These are phyloP conservation scores for Staurois parvus DNA, from an alignment of 2,797 vertebrate species.

Conservation along the genomic window DNA sequence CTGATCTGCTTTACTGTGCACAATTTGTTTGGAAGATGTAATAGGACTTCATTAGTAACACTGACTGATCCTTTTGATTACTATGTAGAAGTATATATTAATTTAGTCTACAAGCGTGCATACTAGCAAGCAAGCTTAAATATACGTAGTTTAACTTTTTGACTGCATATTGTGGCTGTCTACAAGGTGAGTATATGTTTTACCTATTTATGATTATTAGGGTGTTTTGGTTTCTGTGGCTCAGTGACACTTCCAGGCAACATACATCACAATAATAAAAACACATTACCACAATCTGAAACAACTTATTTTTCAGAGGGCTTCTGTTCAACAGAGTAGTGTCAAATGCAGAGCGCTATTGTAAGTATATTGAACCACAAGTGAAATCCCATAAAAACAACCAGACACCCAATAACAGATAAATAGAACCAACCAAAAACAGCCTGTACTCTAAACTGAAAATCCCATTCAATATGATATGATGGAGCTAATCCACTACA, in stretches of 20 bases:
- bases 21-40: too few relatives aligned
- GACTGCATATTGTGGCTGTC: neutral
- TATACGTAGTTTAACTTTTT: too few relatives aligned
- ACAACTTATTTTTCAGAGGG: neutral
- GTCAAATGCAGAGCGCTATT: neutral
- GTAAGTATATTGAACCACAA: neutral
- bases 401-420: neutral
- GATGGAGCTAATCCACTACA: too few relatives aligned
- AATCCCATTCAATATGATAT: too few relatives aligned
- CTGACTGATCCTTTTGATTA: too few relatives aligned
- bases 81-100: too few relatives aligned
- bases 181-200: neutral
- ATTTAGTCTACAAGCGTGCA: too few relatives aligned
- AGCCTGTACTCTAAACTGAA: too few relatives aligned
- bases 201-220: neutral
- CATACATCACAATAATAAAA: neutral
- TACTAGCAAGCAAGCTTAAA: too few relatives aligned
- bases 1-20: too few relatives aligned
- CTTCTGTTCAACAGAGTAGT: neutral
- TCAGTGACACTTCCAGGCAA: neutral
- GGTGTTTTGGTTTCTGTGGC: neutral
- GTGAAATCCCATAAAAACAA: conserved; percentile 2
- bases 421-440: too few relatives aligned
- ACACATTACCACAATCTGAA: neutral
- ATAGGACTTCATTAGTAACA: too few relatives aligned